Conservation (phyloP, 2,888 invertebrate species). For the Auanema sp. region DNA sequence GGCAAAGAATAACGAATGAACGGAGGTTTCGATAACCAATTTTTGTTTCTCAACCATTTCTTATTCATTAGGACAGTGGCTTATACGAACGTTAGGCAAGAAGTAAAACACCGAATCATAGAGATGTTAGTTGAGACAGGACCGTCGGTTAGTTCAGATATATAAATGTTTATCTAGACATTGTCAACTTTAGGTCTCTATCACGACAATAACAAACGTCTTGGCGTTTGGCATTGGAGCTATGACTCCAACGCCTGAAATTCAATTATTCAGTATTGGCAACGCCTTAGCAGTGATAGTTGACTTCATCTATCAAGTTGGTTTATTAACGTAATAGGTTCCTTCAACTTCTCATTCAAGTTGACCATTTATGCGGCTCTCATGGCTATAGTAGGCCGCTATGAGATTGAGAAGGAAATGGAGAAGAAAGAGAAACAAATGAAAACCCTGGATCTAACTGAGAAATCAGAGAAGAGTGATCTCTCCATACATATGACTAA, state of each 20-base stretch:
- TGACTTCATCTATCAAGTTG: constrained; percentile 54
- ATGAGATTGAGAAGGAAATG: constrained; percentile 33
- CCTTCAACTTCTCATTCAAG: constrained; percentile 26
- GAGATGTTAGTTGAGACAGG: constrained; percentile 52
- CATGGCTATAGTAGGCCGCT: constrained; percentile 55
- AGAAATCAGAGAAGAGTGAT: no score
- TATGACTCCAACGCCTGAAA: constrained; percentile 59
- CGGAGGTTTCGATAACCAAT: constrained; percentile 19
- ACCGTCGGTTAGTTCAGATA: constrained; percentile 25
- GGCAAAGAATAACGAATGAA: constrained; percentile 52
- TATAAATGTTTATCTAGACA: not conserved
- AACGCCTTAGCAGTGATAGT: constrained; percentile 56
- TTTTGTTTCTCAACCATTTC: not conserved
- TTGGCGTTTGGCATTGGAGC: constrained; percentile 54
- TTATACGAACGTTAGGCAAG: constrained; percentile 5
- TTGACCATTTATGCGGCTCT: constrained; percentile 57
- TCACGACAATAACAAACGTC: constrained; percentile 61
- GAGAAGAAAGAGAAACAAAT: constrained; percentile 7
- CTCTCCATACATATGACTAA: no score
- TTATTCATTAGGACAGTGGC: constrained; percentile 1
- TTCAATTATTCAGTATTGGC: constrained; percentile 61
- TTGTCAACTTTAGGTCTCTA: constrained; percentile 46
- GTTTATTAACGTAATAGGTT: not conserved
- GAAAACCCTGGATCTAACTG: no score
- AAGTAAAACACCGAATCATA: constrained; percentile 34